These are phyloP conservation scores for Diacarnus erythraeanus DNA, from an alignment of 37 sponge, comb jelly and placozoan genomes.

Conservation along the genomic window DNA sequence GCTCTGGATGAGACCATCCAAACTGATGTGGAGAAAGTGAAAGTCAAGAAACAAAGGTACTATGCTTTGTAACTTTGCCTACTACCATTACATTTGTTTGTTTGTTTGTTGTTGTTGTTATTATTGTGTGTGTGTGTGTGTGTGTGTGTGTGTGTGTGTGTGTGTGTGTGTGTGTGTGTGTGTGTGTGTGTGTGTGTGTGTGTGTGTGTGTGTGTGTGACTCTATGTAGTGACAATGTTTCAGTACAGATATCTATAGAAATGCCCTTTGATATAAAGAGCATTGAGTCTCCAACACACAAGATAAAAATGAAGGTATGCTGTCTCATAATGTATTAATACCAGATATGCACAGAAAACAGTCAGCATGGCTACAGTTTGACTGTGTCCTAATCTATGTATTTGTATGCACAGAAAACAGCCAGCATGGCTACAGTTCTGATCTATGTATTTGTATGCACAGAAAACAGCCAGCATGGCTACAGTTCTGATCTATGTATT, in stretches of 20 bases:
- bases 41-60: slow-evolving; percentile 80
- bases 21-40: slow-evolving; percentile 82
- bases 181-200: too few species aligned
- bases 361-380: slow-evolving; percentile 86
- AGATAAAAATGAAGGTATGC: slow-evolving; percentile 84
- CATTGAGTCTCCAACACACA: slow-evolving; percentile 85
- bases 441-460: not conserved
- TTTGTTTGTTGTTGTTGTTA: too few species aligned
- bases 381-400: slow-evolving; percentile 63
- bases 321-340: not conserved
- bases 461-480: slow-evolving; percentile 74
- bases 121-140: too few species aligned
- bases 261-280: slow-evolving; percentile 96
- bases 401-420: too few species aligned
- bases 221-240: slow-evolving; percentile 38
- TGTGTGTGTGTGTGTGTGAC: too few species aligned
- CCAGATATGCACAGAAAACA: slow-evolving; percentile 63
- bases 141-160: slow-evolving; percentile 17
- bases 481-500: not conserved
- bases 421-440: not conserved
- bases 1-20: slow-evolving; percentile 88
- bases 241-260: slow-evolving; percentile 78
- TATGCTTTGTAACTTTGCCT: too few species aligned
- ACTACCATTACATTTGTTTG: too few species aligned
- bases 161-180: too few species aligned